Evolutionary conservation across 2,113 vertebrate genomes (phyloP), one percentile per base, ranked within the genome.

Genomic region (Bungarus multicinctus): DNA sequence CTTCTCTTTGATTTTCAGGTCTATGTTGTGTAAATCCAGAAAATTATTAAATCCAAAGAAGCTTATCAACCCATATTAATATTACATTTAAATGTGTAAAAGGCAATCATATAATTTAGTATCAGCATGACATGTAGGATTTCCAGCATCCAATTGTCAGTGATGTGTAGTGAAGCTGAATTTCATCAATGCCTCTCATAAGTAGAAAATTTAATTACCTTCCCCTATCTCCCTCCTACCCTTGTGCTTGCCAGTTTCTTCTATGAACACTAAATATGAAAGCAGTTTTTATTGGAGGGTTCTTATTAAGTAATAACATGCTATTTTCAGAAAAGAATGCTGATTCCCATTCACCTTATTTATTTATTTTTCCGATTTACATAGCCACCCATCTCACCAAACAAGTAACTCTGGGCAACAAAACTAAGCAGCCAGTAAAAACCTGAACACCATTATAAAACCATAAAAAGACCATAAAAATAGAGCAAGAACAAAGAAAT

Each of bases 41-140:
- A 5, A 2, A 34, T 81, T 20, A 90, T n/a, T 52, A 27, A 0
- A 6, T 18, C 45, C n/a, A 93, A 25, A 55, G 30, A 64, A 64
- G 60, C 74, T 7, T 94, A 93, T 64, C 64, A 1, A 85, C 95
- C 96, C 5, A 93, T 94, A 23, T 55, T 92, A 39, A 85, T 3
- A 93, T 96, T 90, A 96, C 81, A 45, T 95, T 97, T 45, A 20
- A 58, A 91, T 97, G 97, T 94, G n/a, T 97, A 92, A 96, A 95
- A 94, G 96, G 96, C 43, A 95, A 93, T 58, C 93, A 90, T 74
- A 87, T 93, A 0, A 93, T 96, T 69, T 95, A 94, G 94, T 97
- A 96, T 64, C 95, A 85, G 92, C 93, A 85, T 86, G 94, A 96
- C 20, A 94, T 0, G 0, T 97, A 96, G 96, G 94, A 96, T 0